A percentile compares a stretch with the other conserved stretches of the same genome.
phyloP scores from a whole-genome alignment of 2,113 vertebrate genomes.

The Notothenia rossii region DNA sequence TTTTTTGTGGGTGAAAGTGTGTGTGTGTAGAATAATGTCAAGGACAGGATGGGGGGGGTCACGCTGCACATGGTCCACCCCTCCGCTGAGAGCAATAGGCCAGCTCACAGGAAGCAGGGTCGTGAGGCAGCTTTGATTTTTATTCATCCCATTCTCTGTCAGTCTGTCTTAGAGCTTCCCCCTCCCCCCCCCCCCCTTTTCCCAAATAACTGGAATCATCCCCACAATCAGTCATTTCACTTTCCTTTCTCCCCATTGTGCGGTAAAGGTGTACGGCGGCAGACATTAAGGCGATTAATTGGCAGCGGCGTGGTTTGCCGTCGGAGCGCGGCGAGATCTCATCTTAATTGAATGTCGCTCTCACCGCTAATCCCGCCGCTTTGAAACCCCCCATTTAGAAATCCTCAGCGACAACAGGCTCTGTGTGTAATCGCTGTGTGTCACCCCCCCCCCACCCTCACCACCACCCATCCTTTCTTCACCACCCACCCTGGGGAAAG shows the following conservation, averaged over 20 bases:
- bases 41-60: slow-evolving; percentile 77
- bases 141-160: not conserved
- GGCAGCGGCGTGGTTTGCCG: slow-evolving; percentile 57
- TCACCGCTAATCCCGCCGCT: slow-evolving; percentile 75
- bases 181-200: not conserved
- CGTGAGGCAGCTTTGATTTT: slow-evolving; percentile 1
- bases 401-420: slow-evolving; percentile 74
- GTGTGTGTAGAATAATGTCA: slow-evolving; percentile 13
- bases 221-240: slow-evolving; percentile 58
- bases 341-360: slow-evolving; percentile 86
- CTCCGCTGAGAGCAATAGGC: slow-evolving; percentile 12
- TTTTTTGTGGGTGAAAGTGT: slow-evolving; percentile 11
- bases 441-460: slow-evolving; percentile 36
- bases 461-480: slow-evolving; percentile 16
- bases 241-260: slow-evolving; percentile 40
- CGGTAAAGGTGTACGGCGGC: slow-evolving; percentile 68
- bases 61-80: slow-evolving; percentile 75
- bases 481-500: slow-evolving; percentile 52
- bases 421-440: slow-evolving; percentile 72
- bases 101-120: slow-evolving; percentile 65
- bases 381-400: slow-evolving; percentile 74
- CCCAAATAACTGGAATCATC: slow-evolving; percentile 29
- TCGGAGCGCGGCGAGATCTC: slow-evolving; percentile 67
- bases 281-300: slow-evolving; percentile 83
- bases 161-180: not conserved